Percentiles rank a stretch among this genome's conserved stretches.
phyloP scores from a whole-genome alignment of 2,888 invertebrate species.

The Myopa testacea region DNA sequence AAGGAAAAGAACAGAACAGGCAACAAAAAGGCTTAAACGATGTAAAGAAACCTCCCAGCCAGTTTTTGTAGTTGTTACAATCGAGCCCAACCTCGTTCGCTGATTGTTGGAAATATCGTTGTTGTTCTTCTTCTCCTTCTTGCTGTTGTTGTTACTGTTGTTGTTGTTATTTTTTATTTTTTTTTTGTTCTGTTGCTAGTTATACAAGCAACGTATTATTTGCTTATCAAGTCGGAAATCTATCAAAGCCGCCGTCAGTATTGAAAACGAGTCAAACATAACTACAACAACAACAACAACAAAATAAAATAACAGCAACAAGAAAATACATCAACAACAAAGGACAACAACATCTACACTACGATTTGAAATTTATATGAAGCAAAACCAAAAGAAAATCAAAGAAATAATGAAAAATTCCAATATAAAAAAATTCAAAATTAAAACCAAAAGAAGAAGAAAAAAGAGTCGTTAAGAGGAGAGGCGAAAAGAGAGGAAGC shows the following conservation, averaged over 20 bases:
- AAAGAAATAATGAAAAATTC: conserved; percentile 3
- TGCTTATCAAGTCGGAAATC: conserved; percentile 69
- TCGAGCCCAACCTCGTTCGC: not conserved
- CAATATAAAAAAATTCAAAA: not conserved
- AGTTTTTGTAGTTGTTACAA: conserved; percentile 17
- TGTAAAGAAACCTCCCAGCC: conserved; percentile 18
- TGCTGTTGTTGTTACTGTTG: not conserved
- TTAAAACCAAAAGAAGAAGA: conserved; percentile 1
- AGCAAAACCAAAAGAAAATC: conserved; percentile 8
- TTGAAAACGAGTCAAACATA: conserved; percentile 18
- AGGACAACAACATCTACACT: not conserved
- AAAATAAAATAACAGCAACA: not conserved
- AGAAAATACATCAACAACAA: not conserved
- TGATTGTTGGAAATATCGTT: conserved; percentile 16
- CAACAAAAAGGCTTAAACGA: conserved; percentile 8
- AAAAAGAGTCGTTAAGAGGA: not conserved
- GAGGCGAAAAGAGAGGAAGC: not conserved
- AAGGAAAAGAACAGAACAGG: not conserved
- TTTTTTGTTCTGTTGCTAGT: not conserved
- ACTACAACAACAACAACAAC: not conserved
- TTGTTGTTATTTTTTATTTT: conserved; percentile 26
- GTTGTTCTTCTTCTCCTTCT: not conserved
- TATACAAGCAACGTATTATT: conserved; percentile 42
- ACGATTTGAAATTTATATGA: too few species aligned
- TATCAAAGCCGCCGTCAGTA: conserved; percentile 59